Percentiles rank a stretch among this genome's conserved stretches.
Evolutionary conservation across 1,140 invertebrate species (phyloP).

Genomic region (Coboldia fuscipes): DNA sequence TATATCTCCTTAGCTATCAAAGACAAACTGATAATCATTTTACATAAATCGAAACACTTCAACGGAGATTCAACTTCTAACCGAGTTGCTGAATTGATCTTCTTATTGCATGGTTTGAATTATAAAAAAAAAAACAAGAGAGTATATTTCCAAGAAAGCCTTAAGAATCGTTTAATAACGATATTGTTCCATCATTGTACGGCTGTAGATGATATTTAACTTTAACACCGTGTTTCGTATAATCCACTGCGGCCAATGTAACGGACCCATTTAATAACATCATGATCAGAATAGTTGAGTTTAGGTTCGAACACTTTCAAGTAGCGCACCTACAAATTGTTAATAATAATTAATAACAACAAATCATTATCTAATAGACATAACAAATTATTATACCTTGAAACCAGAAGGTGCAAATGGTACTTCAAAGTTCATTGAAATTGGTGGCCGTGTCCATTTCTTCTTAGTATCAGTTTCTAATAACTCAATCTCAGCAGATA

Average conservation of each 20-base stretch:
- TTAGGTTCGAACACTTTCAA: constrained; percentile 99
- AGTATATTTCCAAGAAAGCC: too few relatives aligned
- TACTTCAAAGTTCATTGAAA: constrained; percentile 99
- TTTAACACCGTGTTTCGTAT: constrained; percentile 97
- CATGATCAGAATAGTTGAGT: constrained; percentile 98
- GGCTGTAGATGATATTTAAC: too few relatives aligned
- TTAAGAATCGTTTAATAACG: too few relatives aligned
- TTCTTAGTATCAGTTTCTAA: constrained; percentile 97
- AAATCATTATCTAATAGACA: not conserved
- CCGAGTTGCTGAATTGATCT: too few relatives aligned
- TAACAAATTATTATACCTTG: constrained; percentile 28
- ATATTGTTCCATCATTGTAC: too few relatives aligned
- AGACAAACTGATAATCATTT: too few relatives aligned
- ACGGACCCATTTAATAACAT: constrained; percentile 99
- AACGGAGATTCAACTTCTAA: too few relatives aligned
- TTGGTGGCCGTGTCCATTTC: constrained; percentile 99
- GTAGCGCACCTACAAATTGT: constrained; percentile 61
- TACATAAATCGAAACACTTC: too few relatives aligned
- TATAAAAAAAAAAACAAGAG: too few relatives aligned
- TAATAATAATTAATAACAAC: not conserved
- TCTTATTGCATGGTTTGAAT: too few relatives aligned
- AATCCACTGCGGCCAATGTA: constrained; percentile 98
- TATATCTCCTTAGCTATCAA: too few relatives aligned
- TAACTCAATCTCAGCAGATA: constrained; percentile 99
- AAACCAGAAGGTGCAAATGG: constrained; percentile 96